Base-by-base conservation (phyloP, 2,113 vertebrate genomes). In the Oreocharis arfaki region DNA sequence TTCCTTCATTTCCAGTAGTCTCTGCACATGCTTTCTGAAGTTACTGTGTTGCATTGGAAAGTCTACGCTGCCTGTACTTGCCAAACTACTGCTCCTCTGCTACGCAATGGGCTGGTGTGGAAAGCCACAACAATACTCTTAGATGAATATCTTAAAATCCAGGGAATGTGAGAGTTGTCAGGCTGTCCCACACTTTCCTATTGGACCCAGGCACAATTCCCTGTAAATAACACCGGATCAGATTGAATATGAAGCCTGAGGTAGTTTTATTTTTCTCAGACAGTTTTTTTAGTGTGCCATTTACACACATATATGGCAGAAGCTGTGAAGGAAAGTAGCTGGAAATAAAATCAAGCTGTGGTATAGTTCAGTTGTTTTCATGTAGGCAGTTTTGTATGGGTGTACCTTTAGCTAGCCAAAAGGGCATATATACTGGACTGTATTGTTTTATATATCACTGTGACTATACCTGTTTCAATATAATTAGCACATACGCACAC, bases 51-150 rank as follows among this genome's bases (percentile, higher is more conserved):
- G 30, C 13, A 23, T 11, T 57, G 33, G 26, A 69, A 77, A 88
- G 37, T 44, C 44, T 78, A 3, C 24, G 10, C 41, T 90, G 17
- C 41, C 21, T 52, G 6, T 28, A 26, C 17, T 44, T 79, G 39
- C 26, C 26, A 64, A 67, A 44, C 10, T 60, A 49, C 28, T 70
- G 56, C 37, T 71, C 14, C 32, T 9, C 6, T 35, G 52, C 69
- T 64, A 15, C 6, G 49, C 44, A 63, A 17, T 1, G 0, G 39
- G 26, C 18, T 3, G 4, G 9, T 50, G 7, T 37, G 17, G 55
- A 60, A 63, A 50, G 49, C 13, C 41, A 60, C 13, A 47, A 7
- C 16, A 75, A 8, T 9, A 17, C 26, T 46, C 50, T 47, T 17
- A 80, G 47, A 63, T 42, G 22, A 26, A 33, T 22, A 4, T 39